These are phyloP conservation scores for Dichetophora obliterata DNA, from an alignment of 2,888 invertebrate genomes.

Conservation along the genomic window DNA sequence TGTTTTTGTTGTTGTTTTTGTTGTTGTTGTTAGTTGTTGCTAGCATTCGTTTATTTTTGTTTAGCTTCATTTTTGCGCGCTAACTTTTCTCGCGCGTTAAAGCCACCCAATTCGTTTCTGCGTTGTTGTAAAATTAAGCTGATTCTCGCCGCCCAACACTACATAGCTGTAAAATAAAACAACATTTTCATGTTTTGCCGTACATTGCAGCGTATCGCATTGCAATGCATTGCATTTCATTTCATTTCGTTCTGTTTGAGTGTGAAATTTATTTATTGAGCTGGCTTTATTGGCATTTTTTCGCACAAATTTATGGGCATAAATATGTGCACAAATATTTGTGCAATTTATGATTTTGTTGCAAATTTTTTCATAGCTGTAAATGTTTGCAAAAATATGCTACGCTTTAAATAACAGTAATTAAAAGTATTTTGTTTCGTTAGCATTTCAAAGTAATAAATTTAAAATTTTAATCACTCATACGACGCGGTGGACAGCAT, in stretches of 20 bases:
- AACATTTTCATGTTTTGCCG: neutral
- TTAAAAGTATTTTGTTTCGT: no score
- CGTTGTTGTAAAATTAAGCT: neutral
- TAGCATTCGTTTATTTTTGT: no score
- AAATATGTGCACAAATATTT: slow-evolving; percentile 5
- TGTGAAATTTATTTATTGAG: slow-evolving; percentile 31
- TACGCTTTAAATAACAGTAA: no score
- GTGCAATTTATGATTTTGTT: slow-evolving; percentile 12
- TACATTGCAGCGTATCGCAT: neutral
- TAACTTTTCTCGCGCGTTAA: no score
- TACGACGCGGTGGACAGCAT: no score
- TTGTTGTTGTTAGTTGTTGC: no score
- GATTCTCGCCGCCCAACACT: neutral
- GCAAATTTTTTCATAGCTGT: neutral
- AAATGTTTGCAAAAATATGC: no score
- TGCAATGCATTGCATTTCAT: neutral
- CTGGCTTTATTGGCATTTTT: slow-evolving; percentile 29
- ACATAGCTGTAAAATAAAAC: neutral
- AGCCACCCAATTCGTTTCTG: neutral
- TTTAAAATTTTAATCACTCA: no score
- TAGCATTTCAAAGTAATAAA: no score
- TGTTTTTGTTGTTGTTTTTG: no score
- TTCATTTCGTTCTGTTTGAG: slow-evolving; percentile 13
- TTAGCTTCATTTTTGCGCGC: neutral
- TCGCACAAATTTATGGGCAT: slow-evolving; percentile 12